phyloP scores from a whole-genome alignment of 2,888 invertebrate genomes.

The Colletes collaris region DNA sequence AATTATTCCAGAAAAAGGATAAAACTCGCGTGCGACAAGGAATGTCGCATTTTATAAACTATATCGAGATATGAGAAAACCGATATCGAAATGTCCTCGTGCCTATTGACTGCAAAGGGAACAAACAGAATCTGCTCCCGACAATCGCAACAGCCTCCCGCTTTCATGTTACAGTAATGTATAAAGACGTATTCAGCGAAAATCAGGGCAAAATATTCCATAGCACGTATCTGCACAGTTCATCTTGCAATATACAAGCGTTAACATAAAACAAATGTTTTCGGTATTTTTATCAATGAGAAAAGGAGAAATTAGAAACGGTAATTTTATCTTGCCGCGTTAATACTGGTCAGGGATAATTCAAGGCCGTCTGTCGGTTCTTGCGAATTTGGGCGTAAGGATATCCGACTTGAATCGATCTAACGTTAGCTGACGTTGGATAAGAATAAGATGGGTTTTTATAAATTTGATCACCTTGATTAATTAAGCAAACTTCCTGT shows the following conservation, averaged over 20 bases:
- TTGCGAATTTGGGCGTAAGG: constrained; percentile 24
- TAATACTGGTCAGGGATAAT: constrained; percentile 47
- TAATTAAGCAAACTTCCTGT: background rate
- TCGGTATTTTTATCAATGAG: background rate
- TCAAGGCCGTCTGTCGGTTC: constrained; percentile 46
- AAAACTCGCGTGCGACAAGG: constrained; percentile 16
- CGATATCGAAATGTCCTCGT: constrained; percentile 70
- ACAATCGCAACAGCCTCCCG: constrained; percentile 62
- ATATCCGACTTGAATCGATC: constrained; percentile 6
- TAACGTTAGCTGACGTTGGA: background rate
- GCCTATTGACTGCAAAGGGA: constrained; percentile 63
- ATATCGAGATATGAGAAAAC: constrained; percentile 66
- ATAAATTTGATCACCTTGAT: constrained; percentile 12
- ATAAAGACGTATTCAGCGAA: constrained; percentile 64
- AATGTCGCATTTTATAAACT: constrained; percentile 48
- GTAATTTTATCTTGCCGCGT: constrained; percentile 9
- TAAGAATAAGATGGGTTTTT: background rate
- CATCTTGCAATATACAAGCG: constrained; percentile 1
- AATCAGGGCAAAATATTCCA: constrained; percentile 68
- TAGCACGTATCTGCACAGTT: constrained; percentile 22
- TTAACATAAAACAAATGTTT: background rate
- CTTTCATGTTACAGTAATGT: constrained; percentile 51
- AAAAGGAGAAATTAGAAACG: constrained; percentile 1
- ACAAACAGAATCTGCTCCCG: constrained; percentile 55
- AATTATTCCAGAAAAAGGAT: constrained; percentile 8